phyloP scores from a whole-genome alignment of 1,140 invertebrate genomes.

The Lepidostoma basale region DNA sequence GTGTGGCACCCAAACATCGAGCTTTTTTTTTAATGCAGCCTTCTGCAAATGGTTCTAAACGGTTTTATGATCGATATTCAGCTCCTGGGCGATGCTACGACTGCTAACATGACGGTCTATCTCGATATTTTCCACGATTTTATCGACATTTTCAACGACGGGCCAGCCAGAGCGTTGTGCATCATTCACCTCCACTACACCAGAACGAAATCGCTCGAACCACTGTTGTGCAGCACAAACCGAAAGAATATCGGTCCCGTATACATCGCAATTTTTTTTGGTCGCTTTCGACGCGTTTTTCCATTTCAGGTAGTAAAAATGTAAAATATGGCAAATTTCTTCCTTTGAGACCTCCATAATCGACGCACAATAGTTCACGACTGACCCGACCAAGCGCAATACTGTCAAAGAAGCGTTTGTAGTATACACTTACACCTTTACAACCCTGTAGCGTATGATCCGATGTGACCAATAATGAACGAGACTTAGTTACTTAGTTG shows the following conservation, averaged over 20 bases:
- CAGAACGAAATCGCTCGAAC: constrained; percentile 6
- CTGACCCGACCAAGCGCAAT: constrained; percentile 13
- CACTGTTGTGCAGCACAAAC: constrained; percentile 5
- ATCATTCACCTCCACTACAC: constrained; percentile 3
- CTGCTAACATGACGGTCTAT: constrained; percentile 13
- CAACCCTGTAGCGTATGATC: not conserved
- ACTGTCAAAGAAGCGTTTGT: not conserved
- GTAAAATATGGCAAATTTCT: not conserved
- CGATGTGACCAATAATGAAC: not conserved
- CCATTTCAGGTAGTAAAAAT: constrained; percentile 12
- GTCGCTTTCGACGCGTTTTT: constrained; percentile 1
- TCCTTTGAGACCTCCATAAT: not conserved
- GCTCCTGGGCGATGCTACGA: constrained; percentile 9
- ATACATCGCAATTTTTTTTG: constrained; percentile 9
- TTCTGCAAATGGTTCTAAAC: constrained; percentile 2
- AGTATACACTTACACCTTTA: constrained; percentile 1
- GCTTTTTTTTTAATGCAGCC: constrained; percentile 2
- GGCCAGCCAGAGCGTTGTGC: not conserved
- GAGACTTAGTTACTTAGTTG: no score
- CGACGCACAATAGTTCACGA: not conserved
- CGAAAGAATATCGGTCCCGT: not conserved
- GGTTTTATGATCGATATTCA: constrained; percentile 1
- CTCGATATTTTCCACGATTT: constrained; percentile 2
- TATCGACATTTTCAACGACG: constrained; percentile 1
- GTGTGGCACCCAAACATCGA: not conserved